A percentile compares a stretch with the other conserved stretches of the same genome.
Evolutionary conservation across 1,140 invertebrate genomes (phyloP).

Genomic region (Drosophila arawakana): DNA sequence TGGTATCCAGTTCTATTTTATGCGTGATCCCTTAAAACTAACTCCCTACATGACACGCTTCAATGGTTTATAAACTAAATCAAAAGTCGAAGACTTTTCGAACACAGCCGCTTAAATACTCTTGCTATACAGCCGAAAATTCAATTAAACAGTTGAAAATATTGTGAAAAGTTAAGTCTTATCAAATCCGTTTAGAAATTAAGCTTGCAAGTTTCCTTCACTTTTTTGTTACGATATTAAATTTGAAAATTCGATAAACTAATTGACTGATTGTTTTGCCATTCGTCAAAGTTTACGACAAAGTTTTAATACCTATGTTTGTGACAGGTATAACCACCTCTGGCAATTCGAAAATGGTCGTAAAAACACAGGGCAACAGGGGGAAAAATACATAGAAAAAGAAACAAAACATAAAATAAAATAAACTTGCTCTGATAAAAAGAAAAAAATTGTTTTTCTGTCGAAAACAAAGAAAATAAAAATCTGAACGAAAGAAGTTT

Average conservation of each 20-base stretch:
- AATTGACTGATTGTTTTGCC: slow-evolving; percentile 18
- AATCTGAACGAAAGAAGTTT: slow-evolving; percentile 50
- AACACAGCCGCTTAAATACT: neutral
- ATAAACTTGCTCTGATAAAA: slow-evolving; percentile 44
- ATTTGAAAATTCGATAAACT: slow-evolving; percentile 9
- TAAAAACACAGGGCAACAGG: slow-evolving; percentile 45
- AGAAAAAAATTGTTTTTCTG: slow-evolving; percentile 43
- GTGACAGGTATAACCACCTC: slow-evolving; percentile 4
- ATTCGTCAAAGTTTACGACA: slow-evolving; percentile 15
- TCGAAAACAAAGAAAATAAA: slow-evolving; percentile 5
- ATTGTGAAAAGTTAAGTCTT: neutral
- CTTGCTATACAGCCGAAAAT: neutral
- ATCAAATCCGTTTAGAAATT: neutral
- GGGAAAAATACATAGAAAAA: slow-evolving; percentile 22
- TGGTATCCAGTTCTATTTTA: slow-evolving; percentile 11
- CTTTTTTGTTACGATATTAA: neutral
- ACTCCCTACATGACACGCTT: slow-evolving; percentile 41
- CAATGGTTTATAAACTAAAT: slow-evolving; percentile 47
- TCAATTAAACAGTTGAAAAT: neutral
- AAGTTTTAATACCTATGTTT: slow-evolving; percentile 37
- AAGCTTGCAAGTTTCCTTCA: neutral
- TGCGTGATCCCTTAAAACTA: slow-evolving; percentile 8
- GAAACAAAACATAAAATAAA: slow-evolving; percentile 35
- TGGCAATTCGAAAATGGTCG: slow-evolving; percentile 36
- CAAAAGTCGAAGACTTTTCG: neutral